These are phyloP conservation scores for Peromyscus attwateri DNA, from an alignment of 2,797 vertebrate genomes.

Conservation along the genomic window DNA sequence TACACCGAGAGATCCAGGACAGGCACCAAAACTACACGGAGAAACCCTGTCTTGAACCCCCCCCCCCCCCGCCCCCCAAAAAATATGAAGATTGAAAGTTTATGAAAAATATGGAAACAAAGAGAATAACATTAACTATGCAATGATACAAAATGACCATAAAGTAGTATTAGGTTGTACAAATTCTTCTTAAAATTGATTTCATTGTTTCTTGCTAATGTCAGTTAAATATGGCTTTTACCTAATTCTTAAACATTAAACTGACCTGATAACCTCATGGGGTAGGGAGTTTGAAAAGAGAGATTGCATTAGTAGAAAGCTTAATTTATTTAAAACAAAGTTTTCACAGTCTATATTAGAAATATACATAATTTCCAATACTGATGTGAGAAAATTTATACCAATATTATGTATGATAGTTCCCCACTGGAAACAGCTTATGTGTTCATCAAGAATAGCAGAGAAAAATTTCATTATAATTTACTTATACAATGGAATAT, in stretches of 20 bases:
- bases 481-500: background rate
- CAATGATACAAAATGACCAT: background rate
- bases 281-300: background rate
- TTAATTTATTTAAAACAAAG: conserved; percentile 16
- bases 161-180: background rate
- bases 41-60: too few species aligned
- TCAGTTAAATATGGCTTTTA: background rate
- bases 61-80: too few species aligned
- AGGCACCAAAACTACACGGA: too few species aligned
- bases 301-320: background rate
- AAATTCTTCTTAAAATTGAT: background rate
- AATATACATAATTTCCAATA: background rate
- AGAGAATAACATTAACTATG: background rate
- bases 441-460: background rate
- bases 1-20: too few species aligned
- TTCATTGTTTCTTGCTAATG: background rate
- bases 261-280: background rate
- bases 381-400: background rate
- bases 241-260: conserved; percentile 10
- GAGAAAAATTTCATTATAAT: background rate
- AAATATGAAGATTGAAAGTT: background rate
- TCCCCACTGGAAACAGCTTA: background rate
- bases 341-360: background rate
- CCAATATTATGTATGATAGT: background rate
- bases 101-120: conserved; percentile 7